Percentiles rank a stretch among this genome's conserved stretches.
phyloP scores from a whole-genome alignment of 2,797 vertebrate genomes.

The Gouania willdenowi region DNA sequence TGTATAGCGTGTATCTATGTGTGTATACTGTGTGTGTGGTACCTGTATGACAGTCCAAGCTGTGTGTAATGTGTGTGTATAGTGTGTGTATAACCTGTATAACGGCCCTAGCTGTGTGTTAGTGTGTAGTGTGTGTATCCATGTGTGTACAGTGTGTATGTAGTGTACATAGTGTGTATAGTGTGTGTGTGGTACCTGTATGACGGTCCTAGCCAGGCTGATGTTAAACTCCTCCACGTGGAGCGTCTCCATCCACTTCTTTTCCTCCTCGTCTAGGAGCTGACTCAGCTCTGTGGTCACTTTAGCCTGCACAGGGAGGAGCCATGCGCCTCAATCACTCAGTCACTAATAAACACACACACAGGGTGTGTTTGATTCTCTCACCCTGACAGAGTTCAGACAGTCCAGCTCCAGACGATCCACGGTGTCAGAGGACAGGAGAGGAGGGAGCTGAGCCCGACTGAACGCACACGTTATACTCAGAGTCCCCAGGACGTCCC shows the following conservation, averaged over 20 bases:
- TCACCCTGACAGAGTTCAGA: slow-evolving; percentile 84
- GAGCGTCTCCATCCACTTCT: slow-evolving; percentile 68
- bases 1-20: slow-evolving; percentile 35
- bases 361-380: neutral
- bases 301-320: slow-evolving; percentile 54
- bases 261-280: slow-evolving; percentile 77
- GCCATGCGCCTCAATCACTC: too few relatives aligned
- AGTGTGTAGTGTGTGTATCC: too few relatives aligned
- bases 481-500: slow-evolving; percentile 84
- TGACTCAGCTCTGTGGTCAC: slow-evolving; percentile 75
- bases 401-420: slow-evolving; percentile 83
- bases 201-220: slow-evolving; percentile 64
- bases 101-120: slow-evolving; percentile 62
- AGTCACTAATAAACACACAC: too few relatives aligned
- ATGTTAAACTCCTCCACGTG: slow-evolving; percentile 71
- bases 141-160: too few relatives aligned
- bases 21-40: neutral
- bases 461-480: slow-evolving; percentile 82
- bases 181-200: slow-evolving; percentile 41
- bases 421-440: slow-evolving; percentile 78
- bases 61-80: too few relatives aligned
- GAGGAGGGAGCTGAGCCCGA: slow-evolving; percentile 70
- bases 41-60: too few relatives aligned
- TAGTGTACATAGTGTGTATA: too few relatives aligned
- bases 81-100: slow-evolving; percentile 49